Evolutionary conservation across 2,797 vertebrate species (phyloP).

Genomic region (Darevskia nairensis): DNA sequence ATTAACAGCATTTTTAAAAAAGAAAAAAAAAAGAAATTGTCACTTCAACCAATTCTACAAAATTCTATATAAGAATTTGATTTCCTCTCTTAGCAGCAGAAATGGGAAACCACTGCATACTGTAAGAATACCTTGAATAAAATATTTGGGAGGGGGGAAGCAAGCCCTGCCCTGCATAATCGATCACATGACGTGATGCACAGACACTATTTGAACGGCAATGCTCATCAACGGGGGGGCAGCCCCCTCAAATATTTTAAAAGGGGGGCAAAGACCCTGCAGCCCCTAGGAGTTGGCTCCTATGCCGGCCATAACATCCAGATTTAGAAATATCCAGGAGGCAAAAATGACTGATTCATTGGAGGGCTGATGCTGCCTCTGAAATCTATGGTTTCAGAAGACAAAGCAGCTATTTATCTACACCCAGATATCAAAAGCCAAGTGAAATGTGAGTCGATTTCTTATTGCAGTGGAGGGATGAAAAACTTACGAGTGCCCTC

Average conservation of each 20-base stretch:
- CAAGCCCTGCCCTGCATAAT: too few species aligned
- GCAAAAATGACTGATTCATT: not conserved
- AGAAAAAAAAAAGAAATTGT: too few species aligned
- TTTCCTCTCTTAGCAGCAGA: not conserved
- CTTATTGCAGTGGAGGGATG: not conserved
- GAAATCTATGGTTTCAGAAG: not conserved
- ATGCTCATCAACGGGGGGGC: too few species aligned
- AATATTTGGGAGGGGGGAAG: too few species aligned
- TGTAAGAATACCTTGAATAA: not conserved
- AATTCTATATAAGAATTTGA: not conserved
- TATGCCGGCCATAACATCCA: not conserved
- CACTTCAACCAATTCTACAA: not conserved
- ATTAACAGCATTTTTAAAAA: not conserved
- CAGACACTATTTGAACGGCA: too few species aligned
- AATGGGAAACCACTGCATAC: not conserved
- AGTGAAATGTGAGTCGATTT: not conserved
- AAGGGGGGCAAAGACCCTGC: too few species aligned
- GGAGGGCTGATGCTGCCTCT: not conserved
- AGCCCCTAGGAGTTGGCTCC: too few species aligned
- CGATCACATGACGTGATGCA: too few species aligned
- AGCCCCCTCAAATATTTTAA: too few species aligned
- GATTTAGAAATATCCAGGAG: not conserved
- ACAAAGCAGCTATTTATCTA: not conserved
- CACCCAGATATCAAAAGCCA: not conserved
- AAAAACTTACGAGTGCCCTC: constrained; percentile 70